Evolutionary conservation across 2,888 invertebrate species (phyloP), one percentile per base, ranked within the genome.

Genomic region (Polymixis flavicincta): DNA sequence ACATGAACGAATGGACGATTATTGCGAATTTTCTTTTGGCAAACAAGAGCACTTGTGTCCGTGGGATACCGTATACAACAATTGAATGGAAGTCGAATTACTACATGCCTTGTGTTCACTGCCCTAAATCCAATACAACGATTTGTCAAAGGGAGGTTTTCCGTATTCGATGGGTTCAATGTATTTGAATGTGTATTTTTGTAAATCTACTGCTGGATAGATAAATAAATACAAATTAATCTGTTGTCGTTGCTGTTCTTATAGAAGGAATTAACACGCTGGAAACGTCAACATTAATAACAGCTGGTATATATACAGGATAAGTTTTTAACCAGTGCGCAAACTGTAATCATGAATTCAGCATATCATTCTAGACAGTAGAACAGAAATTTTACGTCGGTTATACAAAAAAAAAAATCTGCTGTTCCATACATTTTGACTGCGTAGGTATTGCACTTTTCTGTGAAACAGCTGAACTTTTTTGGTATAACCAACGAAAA

Each of bases 21-120:
- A 79, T 84, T 84, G 61, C 71, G 67, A 84, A 84, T 80, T 78
- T 79, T 79, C 76, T 80, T 82, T 79, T 80, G 74, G 60, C 71
- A 74, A 69, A 82, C 69, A 80, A 78, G 69, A 71, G 64, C 55
- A 55, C 67, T 76, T 19, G 45, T 60, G 25, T 64, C 54, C 48
- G 52, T 59, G 48, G 28, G 54, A 61, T 70, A 42, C 65, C 69
- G 64, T 74, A 77, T 83, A 70, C 82, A 75, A 67, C 71, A 67
- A 80, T 80, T 66, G 68, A 77, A 83, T 74, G 71, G 73, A 77
- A 74, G 68, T 77, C 71, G 69, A 79, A 80, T 85, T 74, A 78
- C 80, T 79, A 75, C 77, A 80, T 79, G 57, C 76, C 64, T 60
- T 66, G 60, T 73, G 74, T 65, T 85, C 64, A 64, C 25, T 67